phyloP scores from a whole-genome alignment of 2,113 vertebrate genomes.

The Trichomycterus rosablanca region DNA sequence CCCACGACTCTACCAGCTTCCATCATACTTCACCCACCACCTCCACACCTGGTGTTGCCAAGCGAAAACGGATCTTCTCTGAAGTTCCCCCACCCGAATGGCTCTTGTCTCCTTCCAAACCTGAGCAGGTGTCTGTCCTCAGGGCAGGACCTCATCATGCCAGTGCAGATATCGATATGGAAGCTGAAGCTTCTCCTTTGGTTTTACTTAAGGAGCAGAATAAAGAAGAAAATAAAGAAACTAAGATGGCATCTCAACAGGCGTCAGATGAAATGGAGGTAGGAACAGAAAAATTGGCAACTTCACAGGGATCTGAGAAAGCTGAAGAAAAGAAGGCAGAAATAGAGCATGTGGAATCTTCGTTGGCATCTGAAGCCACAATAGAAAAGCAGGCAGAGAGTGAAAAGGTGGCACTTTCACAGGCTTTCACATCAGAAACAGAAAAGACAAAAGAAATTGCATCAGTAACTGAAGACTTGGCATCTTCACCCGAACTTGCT shows the following conservation, averaged over 20 bases:
- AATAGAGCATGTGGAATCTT: background rate
- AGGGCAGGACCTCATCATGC: conserved; percentile 3
- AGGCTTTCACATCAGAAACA: no score
- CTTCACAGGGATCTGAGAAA: background rate
- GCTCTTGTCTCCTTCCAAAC: conserved; percentile 32
- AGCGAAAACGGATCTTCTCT: conserved; percentile 38
- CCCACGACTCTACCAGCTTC: conserved; percentile 26
- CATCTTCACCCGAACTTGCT: no score
- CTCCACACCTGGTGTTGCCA: conserved; percentile 5
- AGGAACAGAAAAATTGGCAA: background rate
- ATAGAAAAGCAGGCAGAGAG: no score
- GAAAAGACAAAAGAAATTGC: no score
- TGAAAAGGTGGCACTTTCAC: no score
- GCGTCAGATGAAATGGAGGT: no score
- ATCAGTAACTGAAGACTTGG: no score
- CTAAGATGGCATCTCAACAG: background rate
- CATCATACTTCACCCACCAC: background rate
- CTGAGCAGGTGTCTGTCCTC: conserved; percentile 21
- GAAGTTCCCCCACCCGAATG: conserved; percentile 41
- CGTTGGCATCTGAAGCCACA: background rate
- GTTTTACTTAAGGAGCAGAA: conserved; percentile 50
- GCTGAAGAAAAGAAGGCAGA: background rate
- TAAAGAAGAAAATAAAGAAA: conserved; percentile 31
- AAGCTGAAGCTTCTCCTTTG: conserved; percentile 43
- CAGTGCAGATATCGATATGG: conserved; percentile 16